Evolutionary conservation across 2,113 vertebrate species (phyloP).

Genomic region (Taurulus bubalis): DNA sequence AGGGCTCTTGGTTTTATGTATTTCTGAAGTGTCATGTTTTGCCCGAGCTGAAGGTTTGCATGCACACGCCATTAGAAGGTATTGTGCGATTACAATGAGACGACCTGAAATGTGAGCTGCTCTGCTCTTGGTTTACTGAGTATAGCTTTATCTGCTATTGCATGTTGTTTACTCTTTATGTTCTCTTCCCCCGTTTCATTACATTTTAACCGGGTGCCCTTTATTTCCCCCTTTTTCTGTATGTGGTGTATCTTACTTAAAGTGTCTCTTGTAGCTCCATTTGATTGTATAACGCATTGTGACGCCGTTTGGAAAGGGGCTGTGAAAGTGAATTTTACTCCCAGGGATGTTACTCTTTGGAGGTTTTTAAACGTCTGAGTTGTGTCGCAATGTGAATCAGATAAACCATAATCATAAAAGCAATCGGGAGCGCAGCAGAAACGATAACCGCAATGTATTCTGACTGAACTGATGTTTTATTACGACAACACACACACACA

Average conservation of each 20-base stretch:
- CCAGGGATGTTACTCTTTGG: not conserved
- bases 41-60: not conserved
- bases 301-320: constrained; percentile 2
- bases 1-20: not conserved
- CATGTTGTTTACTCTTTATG: not conserved
- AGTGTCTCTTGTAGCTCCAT: constrained; percentile 5
- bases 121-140: not conserved
- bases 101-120: not conserved
- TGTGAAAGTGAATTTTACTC: constrained; percentile 20
- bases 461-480: constrained; percentile 12
- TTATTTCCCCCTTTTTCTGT: not conserved
- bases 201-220: not conserved
- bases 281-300: constrained; percentile 6
- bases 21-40: constrained; percentile 7
- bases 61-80: not conserved
- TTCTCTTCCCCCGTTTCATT: not conserved
- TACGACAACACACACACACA: not conserved
- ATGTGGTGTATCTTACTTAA: constrained; percentile 11
- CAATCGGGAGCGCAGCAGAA: not conserved
- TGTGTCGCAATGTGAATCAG: constrained; percentile 19
- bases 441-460: not conserved
- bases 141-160: not conserved
- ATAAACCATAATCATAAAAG: constrained; percentile 45
- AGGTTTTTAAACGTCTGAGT: constrained; percentile 26
- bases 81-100: not conserved